These are phyloP conservation scores for Calyptomena viridis DNA, from an alignment of 2,113 vertebrate genomes.

Conservation along the genomic window DNA sequence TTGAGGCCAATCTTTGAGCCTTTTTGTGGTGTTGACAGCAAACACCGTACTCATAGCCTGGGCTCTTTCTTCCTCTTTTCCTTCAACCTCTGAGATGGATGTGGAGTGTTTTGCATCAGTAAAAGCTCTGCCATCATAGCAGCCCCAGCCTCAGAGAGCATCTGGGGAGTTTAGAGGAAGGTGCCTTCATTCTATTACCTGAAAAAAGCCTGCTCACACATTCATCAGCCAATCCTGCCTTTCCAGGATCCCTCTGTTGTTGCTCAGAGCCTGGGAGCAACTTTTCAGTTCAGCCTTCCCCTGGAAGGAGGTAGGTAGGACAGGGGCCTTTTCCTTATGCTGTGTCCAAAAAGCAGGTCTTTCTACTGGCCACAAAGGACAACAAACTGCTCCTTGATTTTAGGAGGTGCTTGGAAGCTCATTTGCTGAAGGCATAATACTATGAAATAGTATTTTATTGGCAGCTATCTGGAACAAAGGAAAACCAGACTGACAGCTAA, in stretches of 20 bases:
- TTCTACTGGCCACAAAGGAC: background rate
- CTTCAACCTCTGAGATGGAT: background rate
- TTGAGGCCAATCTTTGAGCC: background rate
- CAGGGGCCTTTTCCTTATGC: background rate
- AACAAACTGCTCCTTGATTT: background rate
- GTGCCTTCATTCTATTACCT: background rate
- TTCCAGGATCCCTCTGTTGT: background rate
- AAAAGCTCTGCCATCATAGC: background rate
- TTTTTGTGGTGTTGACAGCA: background rate
- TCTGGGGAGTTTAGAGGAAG: background rate
- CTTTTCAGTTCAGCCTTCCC: background rate
- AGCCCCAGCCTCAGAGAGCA: background rate
- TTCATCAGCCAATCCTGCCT: background rate
- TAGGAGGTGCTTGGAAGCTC: background rate
- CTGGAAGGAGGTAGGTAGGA: background rate
- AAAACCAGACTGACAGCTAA: background rate
- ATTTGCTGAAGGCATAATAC: background rate
- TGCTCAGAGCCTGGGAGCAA: background rate
- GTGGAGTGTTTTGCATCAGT: background rate
- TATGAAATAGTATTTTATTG: background rate
- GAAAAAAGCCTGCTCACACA: background rate
- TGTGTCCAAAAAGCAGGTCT: background rate
- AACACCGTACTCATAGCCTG: background rate
- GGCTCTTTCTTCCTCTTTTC: background rate
- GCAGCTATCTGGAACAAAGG: slow-evolving; percentile 3